Evolutionary conservation across 2,113 vertebrate genomes (phyloP).

Genomic region (Mugil cephalus): DNA sequence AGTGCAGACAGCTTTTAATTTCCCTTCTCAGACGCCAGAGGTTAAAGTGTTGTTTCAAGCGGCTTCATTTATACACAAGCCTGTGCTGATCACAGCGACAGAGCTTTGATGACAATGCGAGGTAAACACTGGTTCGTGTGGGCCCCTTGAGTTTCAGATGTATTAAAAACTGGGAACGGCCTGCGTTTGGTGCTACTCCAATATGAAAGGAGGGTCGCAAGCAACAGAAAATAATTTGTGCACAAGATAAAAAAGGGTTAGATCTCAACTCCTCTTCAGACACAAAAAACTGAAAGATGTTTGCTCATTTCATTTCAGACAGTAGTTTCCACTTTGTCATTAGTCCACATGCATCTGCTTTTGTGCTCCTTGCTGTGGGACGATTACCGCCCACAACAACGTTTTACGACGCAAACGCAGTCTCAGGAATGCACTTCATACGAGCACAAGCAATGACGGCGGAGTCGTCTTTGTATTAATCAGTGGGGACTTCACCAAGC

Average conservation of each 20-base stretch:
- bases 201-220: not conserved
- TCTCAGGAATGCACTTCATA: not conserved
- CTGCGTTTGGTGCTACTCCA: slow-evolving; percentile 20
- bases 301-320: not conserved
- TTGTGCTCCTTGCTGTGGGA: not conserved
- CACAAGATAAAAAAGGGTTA: not conserved
- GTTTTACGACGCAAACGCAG: not conserved
- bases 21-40: slow-evolving; percentile 47
- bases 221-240: not conserved
- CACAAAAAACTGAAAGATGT: slow-evolving; percentile 17
- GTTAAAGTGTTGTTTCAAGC: slow-evolving; percentile 33
- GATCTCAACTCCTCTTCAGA: slow-evolving; percentile 5
- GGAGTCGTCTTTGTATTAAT: not conserved
- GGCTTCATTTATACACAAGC: slow-evolving; percentile 24
- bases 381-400: not conserved
- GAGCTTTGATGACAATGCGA: slow-evolving; percentile 39
- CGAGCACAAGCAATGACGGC: not conserved
- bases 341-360: not conserved
- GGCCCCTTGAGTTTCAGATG: slow-evolving; percentile 8
- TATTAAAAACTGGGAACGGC: slow-evolving; percentile 43
- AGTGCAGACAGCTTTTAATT: slow-evolving; percentile 65
- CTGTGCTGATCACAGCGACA: slow-evolving; percentile 24
- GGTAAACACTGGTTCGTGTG: slow-evolving; percentile 34
- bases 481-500: no score
- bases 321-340: slow-evolving; percentile 15